phyloP scores from a whole-genome alignment of 2,113 vertebrate species.

The Collichthys lucidus region DNA sequence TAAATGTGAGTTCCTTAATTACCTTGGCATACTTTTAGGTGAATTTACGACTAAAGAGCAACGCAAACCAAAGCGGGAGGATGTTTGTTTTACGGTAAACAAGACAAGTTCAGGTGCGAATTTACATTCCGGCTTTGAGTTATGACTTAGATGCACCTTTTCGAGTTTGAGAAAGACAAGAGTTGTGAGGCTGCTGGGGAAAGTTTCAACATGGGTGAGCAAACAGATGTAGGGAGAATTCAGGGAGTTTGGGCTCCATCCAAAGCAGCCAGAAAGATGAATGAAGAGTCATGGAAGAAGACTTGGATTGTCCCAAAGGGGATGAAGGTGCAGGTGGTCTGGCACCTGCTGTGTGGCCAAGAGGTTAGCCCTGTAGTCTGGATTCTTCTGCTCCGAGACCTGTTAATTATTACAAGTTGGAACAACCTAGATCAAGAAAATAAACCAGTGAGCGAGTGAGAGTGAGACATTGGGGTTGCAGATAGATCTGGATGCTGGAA shows the following conservation, averaged over 20 bases:
- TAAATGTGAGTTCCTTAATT: constrained; percentile 11
- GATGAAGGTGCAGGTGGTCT: constrained; percentile 62
- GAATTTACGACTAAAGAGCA: constrained; percentile 27
- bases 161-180: not conserved
- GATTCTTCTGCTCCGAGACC: constrained; percentile 19
- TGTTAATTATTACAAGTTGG: constrained; percentile 26
- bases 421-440: constrained; percentile 62
- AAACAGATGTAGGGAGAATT: constrained; percentile 65
- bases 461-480: not conserved
- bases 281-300: constrained; percentile 20
- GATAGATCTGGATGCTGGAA: constrained; percentile 12
- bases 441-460: constrained; percentile 46
- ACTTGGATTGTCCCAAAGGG: not conserved
- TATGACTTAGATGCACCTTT: constrained; percentile 10
- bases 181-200: constrained; percentile 2
- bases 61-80: not conserved
- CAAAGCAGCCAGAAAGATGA: constrained; percentile 34
- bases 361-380: constrained; percentile 10
- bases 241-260: constrained; percentile 53
- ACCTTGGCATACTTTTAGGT: not conserved
- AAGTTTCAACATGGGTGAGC: constrained; percentile 30
- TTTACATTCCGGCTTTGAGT: constrained; percentile 48
- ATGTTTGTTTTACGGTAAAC: constrained; percentile 20
- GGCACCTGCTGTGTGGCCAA: constrained; percentile 64
- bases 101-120: not conserved